Evolutionary conservation across 2,888 invertebrate species (phyloP), one percentile per base, ranked within the genome.

Genomic region (Drosophila kokeensis): DNA sequence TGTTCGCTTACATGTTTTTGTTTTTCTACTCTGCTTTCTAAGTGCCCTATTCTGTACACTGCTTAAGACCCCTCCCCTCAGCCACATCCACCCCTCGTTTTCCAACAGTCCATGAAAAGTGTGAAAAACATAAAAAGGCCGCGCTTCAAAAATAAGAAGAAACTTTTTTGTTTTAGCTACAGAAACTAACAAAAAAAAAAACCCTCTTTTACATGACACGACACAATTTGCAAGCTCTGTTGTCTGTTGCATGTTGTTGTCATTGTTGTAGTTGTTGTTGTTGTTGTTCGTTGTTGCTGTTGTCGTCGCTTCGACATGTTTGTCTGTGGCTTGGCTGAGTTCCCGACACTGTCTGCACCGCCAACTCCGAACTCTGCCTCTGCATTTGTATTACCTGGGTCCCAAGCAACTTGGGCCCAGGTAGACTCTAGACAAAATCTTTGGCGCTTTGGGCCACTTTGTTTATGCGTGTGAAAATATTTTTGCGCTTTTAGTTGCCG

Each of bases 181-280:
- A 68, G 36, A 71, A 78, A 78, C 57, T 67, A 60, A 64, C n/a
- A 53, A 50, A 65, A 59, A 62, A 70, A 40, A 55, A 64, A 79
- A 76, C 69, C 48, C 68, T 73, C 70, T 79, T 72, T 89, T 89
- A 85, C 85, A 89, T 85, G 85, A 85, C 85, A 85, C 87, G 87
- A 89, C 85, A 89, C 87, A 89, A 86, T 89, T 89, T 86, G 89
- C 87, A 71, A 82, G 80, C 87, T 78, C n/a, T 65, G 79, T 79
- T 69, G 72, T 65, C 62, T 29, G 36, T 42, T 48, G 64, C 40
- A 58, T 42, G 61, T 58, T 74, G 76, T 49, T 60, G 53, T 55
- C 53, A 57, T 64, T 57, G 65, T 53, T 67, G 58, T 60, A 2
- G 59, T 61, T 57, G 67, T 52, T 67, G 60, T 52, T 67, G 60